Evolutionary conservation across 2,113 vertebrate species (phyloP), one percentile per base, ranked within the genome.

Genomic region (Willisornis vidua): DNA sequence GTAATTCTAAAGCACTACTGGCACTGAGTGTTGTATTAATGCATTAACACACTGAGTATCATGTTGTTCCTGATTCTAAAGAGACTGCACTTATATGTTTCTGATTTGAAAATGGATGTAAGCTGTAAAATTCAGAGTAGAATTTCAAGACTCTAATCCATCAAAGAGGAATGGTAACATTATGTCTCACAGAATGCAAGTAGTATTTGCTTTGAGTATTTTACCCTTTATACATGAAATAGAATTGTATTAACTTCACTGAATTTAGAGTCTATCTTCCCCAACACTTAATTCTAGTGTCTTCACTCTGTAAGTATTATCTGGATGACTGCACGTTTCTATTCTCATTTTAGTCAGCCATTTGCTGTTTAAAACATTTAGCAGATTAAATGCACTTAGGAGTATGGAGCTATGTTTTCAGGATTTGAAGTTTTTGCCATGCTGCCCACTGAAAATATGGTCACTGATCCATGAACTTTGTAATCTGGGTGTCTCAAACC

Each of bases 361-460:
- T 86, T 95, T 79, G 17, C 14, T 57, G 7, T 61, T 89, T 95
- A 49, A 93, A 96, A 91, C 7, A 78, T 94, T 89, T 93, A 91
- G 57, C 35, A 90, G 28, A 8, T 76, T 41, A 55, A 87, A 77
- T 4, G 4, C 26, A 33, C 52, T 89, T 81, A n/a, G 49, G 19
- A 75, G 9, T 19, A 31, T 18, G 29, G n/a, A 92, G 31, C 52
- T 57, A n/a, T 26, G 8, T 43, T 83, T 85, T 85, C 41, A 58
- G 41, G n/a, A 71, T 78, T 52, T 85, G 71, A 84, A 89, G 48
- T 26, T 94, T 85, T 89, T 74, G 26, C 10, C 46, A 25, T 54
- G 25, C 25, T 66, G 3, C 5, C 16, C 9, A 26, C 39, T 89
- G 51, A 48, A 91, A 89, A 80, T 35, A 14, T 31, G 72, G 48